Conservation (phyloP, 2,113 vertebrate genomes). For the Leucopternis melanops region DNA sequence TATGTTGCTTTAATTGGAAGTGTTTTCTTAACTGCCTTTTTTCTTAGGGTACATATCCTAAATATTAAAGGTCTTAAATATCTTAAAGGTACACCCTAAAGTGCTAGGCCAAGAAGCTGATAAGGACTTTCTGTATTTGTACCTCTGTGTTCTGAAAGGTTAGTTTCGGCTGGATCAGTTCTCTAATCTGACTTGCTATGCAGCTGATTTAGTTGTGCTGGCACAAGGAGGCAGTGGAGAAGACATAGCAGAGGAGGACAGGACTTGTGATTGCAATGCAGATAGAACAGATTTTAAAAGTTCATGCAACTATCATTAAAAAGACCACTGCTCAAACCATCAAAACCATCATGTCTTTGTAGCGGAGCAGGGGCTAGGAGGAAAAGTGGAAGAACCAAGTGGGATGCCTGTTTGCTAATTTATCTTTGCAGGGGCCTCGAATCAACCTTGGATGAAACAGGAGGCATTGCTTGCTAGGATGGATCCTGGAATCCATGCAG, state of each 20-base stretch:
- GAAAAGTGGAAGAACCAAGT: neutral
- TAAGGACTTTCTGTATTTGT: neutral
- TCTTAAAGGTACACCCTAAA: neutral
- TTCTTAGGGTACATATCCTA: neutral
- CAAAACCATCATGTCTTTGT: neutral
- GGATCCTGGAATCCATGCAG: neutral
- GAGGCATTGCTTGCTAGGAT: neutral
- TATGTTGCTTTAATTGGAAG: neutral
- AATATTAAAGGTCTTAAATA: neutral
- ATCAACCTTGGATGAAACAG: neutral
- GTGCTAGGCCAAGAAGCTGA: neutral
- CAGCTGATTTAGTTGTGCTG: neutral
- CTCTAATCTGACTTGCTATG: neutral
- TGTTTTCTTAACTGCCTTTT: neutral
- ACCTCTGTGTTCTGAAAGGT: neutral
- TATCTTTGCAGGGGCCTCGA: neutral
- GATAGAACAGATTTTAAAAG: neutral
- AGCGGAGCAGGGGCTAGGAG: neutral
- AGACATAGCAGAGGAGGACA: neutral
- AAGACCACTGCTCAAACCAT: neutral
- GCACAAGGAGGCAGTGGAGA: neutral
- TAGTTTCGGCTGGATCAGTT: neutral
- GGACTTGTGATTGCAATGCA: neutral
- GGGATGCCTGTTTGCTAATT: neutral
- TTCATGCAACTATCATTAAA: neutral